Evolutionary conservation across 2,113 vertebrate genomes (phyloP), one percentile per base, ranked within the genome.

Genomic region (Nycticorax nycticorax): DNA sequence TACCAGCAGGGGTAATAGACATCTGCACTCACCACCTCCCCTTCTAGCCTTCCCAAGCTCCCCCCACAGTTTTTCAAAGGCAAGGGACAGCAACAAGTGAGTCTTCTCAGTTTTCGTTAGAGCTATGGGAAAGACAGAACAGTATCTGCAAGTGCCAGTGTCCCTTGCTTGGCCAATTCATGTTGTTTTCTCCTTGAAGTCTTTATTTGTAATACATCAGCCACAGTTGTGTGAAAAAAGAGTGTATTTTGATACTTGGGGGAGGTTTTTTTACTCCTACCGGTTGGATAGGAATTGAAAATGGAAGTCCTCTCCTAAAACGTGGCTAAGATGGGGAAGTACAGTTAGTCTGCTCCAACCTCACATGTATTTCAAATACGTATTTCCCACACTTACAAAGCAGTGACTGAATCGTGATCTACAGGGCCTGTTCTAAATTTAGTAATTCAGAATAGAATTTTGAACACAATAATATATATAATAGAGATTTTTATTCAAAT

Each of bases 401-500:
- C 55, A 73, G 33, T 74, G 32, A 23, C 37, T 91, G 86, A 86
- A 39, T 41, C 45, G 19, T 81, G 57, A 86, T 86, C 72, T 86
- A 43, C 64, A 48, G 60, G 43, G 30, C 47, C 41, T 6, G 8
- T 85, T 94, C 75, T 88, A 93, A 84, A 91, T 89, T 75, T 60
- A 72, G 85, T 71, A 68, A 74, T 89, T 92, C 50, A 53, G 48
- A 85, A 81, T 35, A 83, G 59, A 68, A 94, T 93, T 97, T 93
- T 97, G 91, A 88, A 84, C 85, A 80, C 64, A 53, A 60, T 88
- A 91, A 60, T 91, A 89, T 81, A 94, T 92, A 96, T 95, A 90
- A 96, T 43, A 88, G 72, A 74, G 82, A 86, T 91, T 89, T 96
- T 86, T 86, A 88, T 94, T 96, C 47, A 92, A 88, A 91, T 92